A percentile compares a stretch with the other conserved stretches of the same genome.
These are phyloP conservation scores for Mus minutoides DNA, from an alignment of 2,797 vertebrate genomes.

Conservation along the genomic window DNA sequence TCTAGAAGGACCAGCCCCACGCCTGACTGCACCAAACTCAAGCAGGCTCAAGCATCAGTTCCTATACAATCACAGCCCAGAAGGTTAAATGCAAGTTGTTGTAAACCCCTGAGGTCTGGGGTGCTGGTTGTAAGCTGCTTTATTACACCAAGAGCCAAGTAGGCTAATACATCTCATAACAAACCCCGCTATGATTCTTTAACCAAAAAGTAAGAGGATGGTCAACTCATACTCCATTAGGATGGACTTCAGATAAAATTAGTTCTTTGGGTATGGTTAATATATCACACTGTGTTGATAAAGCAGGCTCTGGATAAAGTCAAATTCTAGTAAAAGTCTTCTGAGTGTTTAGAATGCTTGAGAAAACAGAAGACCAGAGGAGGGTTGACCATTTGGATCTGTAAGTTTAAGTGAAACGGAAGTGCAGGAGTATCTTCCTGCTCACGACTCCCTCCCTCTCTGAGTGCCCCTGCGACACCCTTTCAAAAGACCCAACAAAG, in stretches of 20 bases:
- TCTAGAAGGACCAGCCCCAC: background rate
- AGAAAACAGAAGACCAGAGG: slow-evolving; percentile 4
- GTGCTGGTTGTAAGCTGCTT: background rate
- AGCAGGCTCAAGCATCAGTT: background rate
- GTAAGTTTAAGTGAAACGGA: background rate
- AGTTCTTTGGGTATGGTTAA: slow-evolving; percentile 6
- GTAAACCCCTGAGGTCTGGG: background rate
- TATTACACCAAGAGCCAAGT: background rate
- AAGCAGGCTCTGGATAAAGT: background rate
- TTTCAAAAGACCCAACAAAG: background rate
- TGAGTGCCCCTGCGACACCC: background rate
- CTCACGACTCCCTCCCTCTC: background rate
- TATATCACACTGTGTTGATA: background rate
- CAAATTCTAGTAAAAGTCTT: background rate
- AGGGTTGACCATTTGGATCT: background rate
- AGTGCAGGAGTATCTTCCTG: fast-evolving
- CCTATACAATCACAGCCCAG: background rate
- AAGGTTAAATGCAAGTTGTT: background rate
- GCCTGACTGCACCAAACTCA: background rate
- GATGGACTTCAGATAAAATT: slow-evolving; percentile 45
- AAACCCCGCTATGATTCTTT: background rate
- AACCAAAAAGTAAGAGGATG: background rate
- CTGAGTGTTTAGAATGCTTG: slow-evolving; percentile 30
- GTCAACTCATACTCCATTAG: slow-evolving; percentile 6
- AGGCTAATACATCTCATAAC: background rate